phyloP scores from a whole-genome alignment of 2,797 vertebrate genomes.

The Eidolon dupreanum region DNA sequence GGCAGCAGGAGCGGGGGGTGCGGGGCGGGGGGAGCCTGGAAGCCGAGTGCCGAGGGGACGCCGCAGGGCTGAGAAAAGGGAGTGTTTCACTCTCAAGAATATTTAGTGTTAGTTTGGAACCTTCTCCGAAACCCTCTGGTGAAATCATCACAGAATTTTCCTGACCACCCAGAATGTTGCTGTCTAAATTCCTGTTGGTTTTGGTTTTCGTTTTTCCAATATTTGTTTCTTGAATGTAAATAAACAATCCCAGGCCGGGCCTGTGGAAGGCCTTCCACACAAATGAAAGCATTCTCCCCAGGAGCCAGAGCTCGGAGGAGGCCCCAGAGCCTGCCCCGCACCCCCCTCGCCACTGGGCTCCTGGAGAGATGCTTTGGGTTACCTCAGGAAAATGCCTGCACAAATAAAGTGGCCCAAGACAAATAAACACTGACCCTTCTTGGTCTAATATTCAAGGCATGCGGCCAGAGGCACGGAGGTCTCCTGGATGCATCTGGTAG shows the following conservation, averaged over 20 bases:
- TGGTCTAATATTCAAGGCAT: not conserved
- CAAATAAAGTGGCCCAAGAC: not conserved
- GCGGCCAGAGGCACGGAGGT: constrained; percentile 51
- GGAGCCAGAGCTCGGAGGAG: not conserved
- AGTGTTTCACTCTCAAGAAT: not conserved
- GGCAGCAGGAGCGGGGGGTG: not conserved
- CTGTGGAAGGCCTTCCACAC: not conserved
- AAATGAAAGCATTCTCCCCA: not conserved
- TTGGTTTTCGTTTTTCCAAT: constrained; percentile 55
- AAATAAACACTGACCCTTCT: constrained; percentile 10
- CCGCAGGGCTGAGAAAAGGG: not conserved
- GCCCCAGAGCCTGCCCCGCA: not conserved
- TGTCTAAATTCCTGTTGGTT: constrained; percentile 14
- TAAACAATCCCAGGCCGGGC: not conserved
- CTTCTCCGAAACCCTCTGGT: not conserved
- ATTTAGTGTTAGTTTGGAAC: not conserved
- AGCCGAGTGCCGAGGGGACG: not conserved
- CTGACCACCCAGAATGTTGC: constrained; percentile 8
- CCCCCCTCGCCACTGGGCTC: not conserved
- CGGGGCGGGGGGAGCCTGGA: not conserved
- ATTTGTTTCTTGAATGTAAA: constrained; percentile 65
- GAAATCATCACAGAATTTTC: not conserved
- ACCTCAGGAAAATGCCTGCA: not conserved
- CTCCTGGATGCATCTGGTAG: not conserved
- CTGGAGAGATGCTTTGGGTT: not conserved